phyloP scores from a whole-genome alignment of 2,113 vertebrate genomes.

The Myanophis thanlyinensis region DNA sequence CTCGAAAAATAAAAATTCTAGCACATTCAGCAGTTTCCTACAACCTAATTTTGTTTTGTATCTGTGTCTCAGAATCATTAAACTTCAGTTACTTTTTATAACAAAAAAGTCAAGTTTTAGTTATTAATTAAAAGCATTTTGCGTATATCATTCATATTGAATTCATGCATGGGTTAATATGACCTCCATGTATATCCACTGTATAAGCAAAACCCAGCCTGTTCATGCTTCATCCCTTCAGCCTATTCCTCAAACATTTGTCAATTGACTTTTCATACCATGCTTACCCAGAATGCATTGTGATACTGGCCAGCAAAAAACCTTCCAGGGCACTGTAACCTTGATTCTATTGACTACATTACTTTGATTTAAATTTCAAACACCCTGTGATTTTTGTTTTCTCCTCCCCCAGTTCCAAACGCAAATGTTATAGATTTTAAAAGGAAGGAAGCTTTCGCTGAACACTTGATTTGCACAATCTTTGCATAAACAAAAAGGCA shows the following conservation, averaged over 20 bases:
- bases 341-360: slow-evolving; percentile 70
- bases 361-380: slow-evolving; percentile 80
- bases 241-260: background rate
- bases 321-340: slow-evolving; percentile 51
- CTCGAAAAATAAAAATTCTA: background rate
- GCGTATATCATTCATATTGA: background rate
- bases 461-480: slow-evolving; percentile 69
- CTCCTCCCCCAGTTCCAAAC: slow-evolving; percentile 64
- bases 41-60: background rate
- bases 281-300: slow-evolving; percentile 34
- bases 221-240: slow-evolving; percentile 2
- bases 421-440: slow-evolving; percentile 79
- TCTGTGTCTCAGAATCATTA: background rate
- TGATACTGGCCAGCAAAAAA: slow-evolving; percentile 47
- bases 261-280: slow-evolving; percentile 46
- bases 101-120: background rate
- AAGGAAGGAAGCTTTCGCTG: slow-evolving; percentile 62
- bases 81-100: background rate
- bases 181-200: background rate
- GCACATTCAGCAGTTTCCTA: background rate
- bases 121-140: slow-evolving; percentile 3
- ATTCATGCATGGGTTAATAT: background rate
- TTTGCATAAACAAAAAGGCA: slow-evolving; percentile 74
- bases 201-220: background rate
- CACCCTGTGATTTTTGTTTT: slow-evolving; percentile 69